A percentile compares a stretch with the other conserved stretches of the same genome.
These are phyloP conservation scores for Agonopterix subpropinquella DNA, from an alignment of 2,888 invertebrate genomes.

Conservation along the genomic window DNA sequence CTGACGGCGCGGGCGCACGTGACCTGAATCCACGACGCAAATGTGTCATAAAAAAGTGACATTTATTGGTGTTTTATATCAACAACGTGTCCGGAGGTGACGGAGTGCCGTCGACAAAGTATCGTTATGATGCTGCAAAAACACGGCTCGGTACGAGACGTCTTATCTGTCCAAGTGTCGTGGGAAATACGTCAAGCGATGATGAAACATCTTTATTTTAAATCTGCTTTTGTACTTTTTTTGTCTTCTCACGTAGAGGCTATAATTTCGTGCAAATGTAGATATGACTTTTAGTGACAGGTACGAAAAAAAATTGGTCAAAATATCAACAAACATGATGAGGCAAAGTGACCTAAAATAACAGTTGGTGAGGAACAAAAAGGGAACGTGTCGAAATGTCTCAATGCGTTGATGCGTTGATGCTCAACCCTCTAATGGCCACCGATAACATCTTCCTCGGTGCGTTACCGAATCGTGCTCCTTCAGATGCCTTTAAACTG, in stretches of 20 bases:
- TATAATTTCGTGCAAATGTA: not conserved
- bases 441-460: conserved; percentile 63
- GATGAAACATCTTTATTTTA: conserved; percentile 43
- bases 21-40: conserved; percentile 57
- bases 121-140: conserved; percentile 65
- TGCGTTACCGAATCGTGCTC: conserved; percentile 70
- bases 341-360: conserved; percentile 49
- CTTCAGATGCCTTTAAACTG: conserved; percentile 64
- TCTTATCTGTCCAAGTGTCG: conserved; percentile 53
- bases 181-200: conserved; percentile 41
- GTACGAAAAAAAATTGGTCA: not conserved
- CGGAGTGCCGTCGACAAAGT: conserved; percentile 49
- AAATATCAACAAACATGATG: conserved; percentile 23
- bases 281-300: not conserved
- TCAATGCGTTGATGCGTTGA: conserved; percentile 36
- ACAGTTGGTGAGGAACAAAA: conserved; percentile 46
- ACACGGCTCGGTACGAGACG: conserved; percentile 37
- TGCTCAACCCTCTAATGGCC: conserved; percentile 60
- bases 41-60: conserved; percentile 72
- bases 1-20: conserved; percentile 59
- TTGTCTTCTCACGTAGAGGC: conserved; percentile 11
- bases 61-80: conserved; percentile 74
- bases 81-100: conserved; percentile 65
- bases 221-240: conserved; percentile 20
- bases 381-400: conserved; percentile 66